Conservation (phyloP, 2,113 vertebrate genomes). For the Alexandromys fortis region DNA sequence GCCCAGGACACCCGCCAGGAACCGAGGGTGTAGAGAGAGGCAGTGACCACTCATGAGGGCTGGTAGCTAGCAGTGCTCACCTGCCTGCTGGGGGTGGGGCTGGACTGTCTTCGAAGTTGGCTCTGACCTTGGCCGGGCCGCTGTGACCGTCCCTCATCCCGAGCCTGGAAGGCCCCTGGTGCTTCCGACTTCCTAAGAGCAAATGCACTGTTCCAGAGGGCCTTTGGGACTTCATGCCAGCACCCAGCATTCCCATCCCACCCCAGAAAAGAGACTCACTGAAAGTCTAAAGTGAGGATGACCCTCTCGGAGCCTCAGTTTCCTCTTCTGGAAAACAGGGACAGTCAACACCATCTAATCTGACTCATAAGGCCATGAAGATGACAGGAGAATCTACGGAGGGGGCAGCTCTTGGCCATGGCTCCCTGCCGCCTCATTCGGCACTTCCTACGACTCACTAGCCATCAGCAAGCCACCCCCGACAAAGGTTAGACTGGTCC, state of each 20-base stretch:
- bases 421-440: background rate
- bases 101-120: slow-evolving; percentile 83
- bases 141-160: slow-evolving; percentile 83
- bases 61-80: slow-evolving; percentile 77
- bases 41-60: background rate
- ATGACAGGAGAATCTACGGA: background rate
- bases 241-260: background rate
- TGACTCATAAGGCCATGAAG: background rate
- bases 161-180: slow-evolving; percentile 86
- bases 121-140: slow-evolving; percentile 83
- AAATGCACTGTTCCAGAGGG: slow-evolving; percentile 66
- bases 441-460: background rate
- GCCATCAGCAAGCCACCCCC: background rate
- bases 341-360: accelerated
- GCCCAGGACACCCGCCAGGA: background rate
- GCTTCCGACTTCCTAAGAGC: slow-evolving; percentile 86
- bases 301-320: slow-evolving; percentile 50
- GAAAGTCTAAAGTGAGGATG: background rate
- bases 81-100: slow-evolving; percentile 85
- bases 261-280: background rate
- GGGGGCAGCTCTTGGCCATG: background rate
- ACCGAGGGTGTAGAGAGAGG: background rate
- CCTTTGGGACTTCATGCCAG: background rate
- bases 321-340: slow-evolving; percentile 63
- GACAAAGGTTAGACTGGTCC: slow-evolving; percentile 41